Base-by-base conservation (phyloP, 2,888 invertebrate species). In the Epirrhoe tristata region DNA sequence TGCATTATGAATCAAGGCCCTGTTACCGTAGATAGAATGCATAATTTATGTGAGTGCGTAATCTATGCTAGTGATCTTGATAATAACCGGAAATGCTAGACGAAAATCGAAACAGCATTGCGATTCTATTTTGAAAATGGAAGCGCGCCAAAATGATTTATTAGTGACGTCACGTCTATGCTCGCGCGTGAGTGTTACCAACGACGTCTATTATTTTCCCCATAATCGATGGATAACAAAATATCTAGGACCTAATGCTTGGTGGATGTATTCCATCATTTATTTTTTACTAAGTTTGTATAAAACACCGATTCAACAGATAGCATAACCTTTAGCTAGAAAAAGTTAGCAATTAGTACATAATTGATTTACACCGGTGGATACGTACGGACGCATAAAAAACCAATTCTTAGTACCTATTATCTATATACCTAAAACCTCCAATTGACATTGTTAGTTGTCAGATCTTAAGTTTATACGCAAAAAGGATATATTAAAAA, bases 91-190 rank as follows among this genome's bases (percentile, higher is more conserved):
- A 87, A 88, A 80, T 76, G 74, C 72, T 71, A 80, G 80, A 64
- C 58, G 57, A 51, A 53, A 36, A 56, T 48, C 46, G 70, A 75
- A 72, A 68, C 68, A 75, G 77, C 80, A 81, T 81, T 77, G 77
- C 81, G 75, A 65, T 81, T 80, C 84, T 88, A 90, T 89, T 90
- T 90, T 82, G 75, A 85, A 82, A 71, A 85, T 91, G 90, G 91
- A 88, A 51, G 66, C 52, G 51, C 81, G 90, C 90, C 91, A 90
- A 82, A 55, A 57, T 54, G 58, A 69, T 73, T 75, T 43, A n/a
- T 34, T 24, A 16, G 24, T 39, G 57, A 75, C 75, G 79, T 78
- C 77, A 77, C 72, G 24, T 24, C 24, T 59, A 32, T 65, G 61
- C 48, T 8, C 53, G 10, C 14, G 12, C 52, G 17, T 12, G 24